Percentiles rank a stretch among this genome's conserved stretches.
Evolutionary conservation across 2,113 vertebrate genomes (phyloP).

Genomic region (Collichthys lucidus): DNA sequence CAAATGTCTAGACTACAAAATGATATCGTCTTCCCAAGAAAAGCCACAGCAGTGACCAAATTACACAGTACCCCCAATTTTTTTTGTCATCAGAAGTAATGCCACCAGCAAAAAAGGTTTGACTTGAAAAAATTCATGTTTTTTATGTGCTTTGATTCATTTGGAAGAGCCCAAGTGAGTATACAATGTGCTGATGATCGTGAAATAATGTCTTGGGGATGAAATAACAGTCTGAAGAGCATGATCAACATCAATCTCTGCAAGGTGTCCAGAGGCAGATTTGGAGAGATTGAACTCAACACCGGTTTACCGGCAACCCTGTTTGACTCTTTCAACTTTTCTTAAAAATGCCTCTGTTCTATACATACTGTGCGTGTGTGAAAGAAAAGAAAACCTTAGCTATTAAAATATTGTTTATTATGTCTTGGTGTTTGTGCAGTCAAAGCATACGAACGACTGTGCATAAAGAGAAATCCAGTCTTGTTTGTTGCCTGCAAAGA

Average conservation of each 20-base stretch:
- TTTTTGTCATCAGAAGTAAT: neutral
- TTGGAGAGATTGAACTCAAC: conserved; percentile 57
- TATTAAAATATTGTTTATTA: conserved; percentile 22
- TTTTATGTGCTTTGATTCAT: conserved; percentile 13
- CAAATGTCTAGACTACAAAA: neutral
- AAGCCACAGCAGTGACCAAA: neutral
- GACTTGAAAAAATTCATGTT: neutral
- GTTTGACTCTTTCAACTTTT: conserved; percentile 1
- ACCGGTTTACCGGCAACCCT: conserved; percentile 17
- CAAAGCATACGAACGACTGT: neutral
- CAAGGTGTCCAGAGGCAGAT: conserved; percentile 66
- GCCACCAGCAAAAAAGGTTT: neutral
- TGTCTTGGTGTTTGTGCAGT: conserved; percentile 3
- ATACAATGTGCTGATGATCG: conserved; percentile 44
- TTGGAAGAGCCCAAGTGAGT: conserved; percentile 28
- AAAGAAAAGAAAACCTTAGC: neutral
- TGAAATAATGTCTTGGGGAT: conserved; percentile 52
- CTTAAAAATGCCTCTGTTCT: neutral
- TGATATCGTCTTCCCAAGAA: neutral
- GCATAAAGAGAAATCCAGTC: conserved; percentile 19
- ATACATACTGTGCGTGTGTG: neutral
- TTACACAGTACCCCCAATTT: no score
- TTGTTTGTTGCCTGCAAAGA: conserved; percentile 37
- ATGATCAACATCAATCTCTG: conserved; percentile 39
- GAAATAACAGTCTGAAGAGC: conserved; percentile 36